phyloP scores from a whole-genome alignment of 2,113 vertebrate genomes.

The Mus spicilegus region DNA sequence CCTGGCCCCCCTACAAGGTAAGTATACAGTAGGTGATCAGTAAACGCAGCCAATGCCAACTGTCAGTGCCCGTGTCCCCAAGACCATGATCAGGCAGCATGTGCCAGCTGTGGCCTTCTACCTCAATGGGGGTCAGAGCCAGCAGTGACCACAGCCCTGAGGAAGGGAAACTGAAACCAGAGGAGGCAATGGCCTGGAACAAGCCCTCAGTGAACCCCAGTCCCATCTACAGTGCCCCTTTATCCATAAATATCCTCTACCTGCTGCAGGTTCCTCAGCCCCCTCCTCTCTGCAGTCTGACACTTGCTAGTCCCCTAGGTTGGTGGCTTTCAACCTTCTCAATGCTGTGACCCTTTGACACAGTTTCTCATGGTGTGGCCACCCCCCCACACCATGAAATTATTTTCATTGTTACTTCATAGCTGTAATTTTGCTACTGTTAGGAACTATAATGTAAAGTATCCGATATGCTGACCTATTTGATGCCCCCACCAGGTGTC shows the following conservation, averaged over 20 bases:
- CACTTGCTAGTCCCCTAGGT: neutral
- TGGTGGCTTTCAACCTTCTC: neutral
- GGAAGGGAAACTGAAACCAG: neutral
- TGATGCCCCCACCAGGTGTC: neutral
- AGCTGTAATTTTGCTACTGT: neutral
- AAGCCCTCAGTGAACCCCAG: neutral
- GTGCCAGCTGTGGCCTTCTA: neutral
- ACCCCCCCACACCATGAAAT: neutral
- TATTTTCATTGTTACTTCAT: neutral
- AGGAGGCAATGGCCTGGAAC: neutral
- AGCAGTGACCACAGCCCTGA: neutral
- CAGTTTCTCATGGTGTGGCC: neutral
- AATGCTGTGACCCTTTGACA: neutral
- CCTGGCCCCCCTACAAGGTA: neutral
- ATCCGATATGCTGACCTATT: neutral
- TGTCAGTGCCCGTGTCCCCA: rapidly evolving
- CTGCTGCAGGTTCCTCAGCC: neutral
- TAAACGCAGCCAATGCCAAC: neutral
- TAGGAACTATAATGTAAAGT: neutral
- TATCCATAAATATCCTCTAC: rapidly evolving
- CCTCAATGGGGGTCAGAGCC: neutral
- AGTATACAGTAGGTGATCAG: neutral
- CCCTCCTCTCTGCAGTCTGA: neutral
- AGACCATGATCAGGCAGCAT: neutral
- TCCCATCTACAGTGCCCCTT: neutral